Percentiles rank a stretch among this genome's conserved stretches.
Conservation (phyloP, 2,113 vertebrate genomes). For the Symphodus melops region DNA sequence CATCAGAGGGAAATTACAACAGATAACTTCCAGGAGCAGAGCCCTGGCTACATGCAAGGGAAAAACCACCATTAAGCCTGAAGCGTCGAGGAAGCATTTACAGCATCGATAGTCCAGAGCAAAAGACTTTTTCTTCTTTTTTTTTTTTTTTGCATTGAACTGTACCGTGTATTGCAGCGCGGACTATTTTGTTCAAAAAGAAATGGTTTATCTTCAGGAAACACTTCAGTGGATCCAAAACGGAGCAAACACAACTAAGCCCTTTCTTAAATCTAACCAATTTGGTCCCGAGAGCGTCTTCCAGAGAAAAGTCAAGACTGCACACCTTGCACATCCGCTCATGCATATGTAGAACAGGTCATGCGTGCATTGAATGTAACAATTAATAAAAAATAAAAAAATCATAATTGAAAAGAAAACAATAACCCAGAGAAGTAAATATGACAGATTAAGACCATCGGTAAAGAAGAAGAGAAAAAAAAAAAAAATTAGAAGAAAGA, state of each 20-base stretch:
- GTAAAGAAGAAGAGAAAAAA: conserved; percentile 45
- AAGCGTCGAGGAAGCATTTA: conserved; percentile 36
- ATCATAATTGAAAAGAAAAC: conserved; percentile 16
- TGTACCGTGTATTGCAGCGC: conserved; percentile 30
- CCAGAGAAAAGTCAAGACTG: conserved; percentile 24
- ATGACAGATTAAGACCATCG: conserved; percentile 25
- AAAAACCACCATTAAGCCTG: conserved; percentile 19
- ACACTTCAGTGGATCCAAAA: conserved; percentile 6
- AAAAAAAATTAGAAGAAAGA: no score
- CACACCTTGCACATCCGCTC: conserved; percentile 43
- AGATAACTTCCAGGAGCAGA: conserved; percentile 16
- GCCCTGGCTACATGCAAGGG: conserved; percentile 24
- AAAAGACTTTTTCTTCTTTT: conserved; percentile 27
- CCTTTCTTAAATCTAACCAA: conserved; percentile 50
- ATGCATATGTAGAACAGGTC: conserved; percentile 41
- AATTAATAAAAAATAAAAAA: conserved; percentile 5
- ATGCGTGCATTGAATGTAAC: conserved; percentile 34
- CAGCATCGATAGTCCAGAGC: conserved; percentile 14
- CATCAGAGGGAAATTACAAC: neutral
- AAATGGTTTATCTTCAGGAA: conserved; percentile 1
- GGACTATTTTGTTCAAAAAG: conserved; percentile 8
- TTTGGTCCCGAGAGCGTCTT: conserved; percentile 50
- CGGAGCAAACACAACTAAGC: conserved; percentile 35
- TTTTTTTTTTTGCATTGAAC: conserved; percentile 36
- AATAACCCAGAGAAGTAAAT: conserved; percentile 32